These are phyloP conservation scores for Drosophila saltans DNA, from an alignment of 1,140 invertebrate species.

Conservation along the genomic window DNA sequence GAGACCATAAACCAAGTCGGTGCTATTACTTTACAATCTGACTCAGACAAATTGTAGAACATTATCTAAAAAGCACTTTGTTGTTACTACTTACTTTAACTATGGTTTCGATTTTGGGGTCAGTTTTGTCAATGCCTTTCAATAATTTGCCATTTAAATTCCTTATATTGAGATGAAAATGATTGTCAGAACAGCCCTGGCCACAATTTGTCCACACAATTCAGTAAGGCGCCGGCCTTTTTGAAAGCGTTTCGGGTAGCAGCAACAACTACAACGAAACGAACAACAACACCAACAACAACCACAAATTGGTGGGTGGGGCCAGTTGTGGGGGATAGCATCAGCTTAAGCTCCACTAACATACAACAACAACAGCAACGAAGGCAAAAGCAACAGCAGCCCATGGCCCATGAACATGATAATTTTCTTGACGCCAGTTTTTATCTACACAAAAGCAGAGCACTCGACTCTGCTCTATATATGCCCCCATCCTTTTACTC, in stretches of 20 bases:
- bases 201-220: background rate
- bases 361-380: slow-evolving; percentile 5
- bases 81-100: background rate
- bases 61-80: background rate
- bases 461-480: slow-evolving; percentile 30
- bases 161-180: slow-evolving; percentile 4
- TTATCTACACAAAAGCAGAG: slow-evolving; percentile 73
- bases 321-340: slow-evolving; percentile 3
- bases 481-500: background rate
- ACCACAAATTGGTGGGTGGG: slow-evolving; percentile 50
- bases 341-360: slow-evolving; percentile 2
- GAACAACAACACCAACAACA: slow-evolving; percentile 32
- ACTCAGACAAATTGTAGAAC: too few relatives aligned
- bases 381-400: slow-evolving; percentile 39
- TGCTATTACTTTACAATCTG: too few relatives aligned
- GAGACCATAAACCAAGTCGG: too few relatives aligned
- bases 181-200: slow-evolving; percentile 2
- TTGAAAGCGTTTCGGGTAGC: slow-evolving; percentile 33
- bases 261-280: background rate
- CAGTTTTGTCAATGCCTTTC: slow-evolving; percentile 4
- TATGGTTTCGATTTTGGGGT: background rate
- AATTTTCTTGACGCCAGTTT: slow-evolving; percentile 81
- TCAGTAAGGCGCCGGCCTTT: slow-evolving; percentile 30
- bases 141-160: slow-evolving; percentile 14
- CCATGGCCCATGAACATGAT: slow-evolving; percentile 75